phyloP scores from a whole-genome alignment of 2,797 vertebrate species.

The Onychomys torridus region DNA sequence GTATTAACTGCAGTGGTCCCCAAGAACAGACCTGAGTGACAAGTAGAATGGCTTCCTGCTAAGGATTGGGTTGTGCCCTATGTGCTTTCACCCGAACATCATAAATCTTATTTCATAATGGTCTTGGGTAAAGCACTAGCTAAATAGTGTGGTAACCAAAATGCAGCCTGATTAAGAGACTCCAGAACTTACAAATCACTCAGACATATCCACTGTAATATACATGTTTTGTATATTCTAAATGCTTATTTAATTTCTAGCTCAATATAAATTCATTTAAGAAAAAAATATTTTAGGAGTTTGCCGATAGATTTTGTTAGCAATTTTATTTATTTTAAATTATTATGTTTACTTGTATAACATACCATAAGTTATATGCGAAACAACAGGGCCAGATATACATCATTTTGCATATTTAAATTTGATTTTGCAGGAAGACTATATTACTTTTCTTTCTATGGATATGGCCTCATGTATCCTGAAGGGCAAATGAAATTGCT shows the following conservation, averaged over 20 bases:
- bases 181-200: constrained; percentile 51
- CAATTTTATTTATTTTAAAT: constrained; percentile 48
- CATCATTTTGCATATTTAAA: constrained; percentile 43
- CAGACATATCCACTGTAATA: constrained; percentile 36
- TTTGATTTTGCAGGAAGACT: constrained; percentile 36
- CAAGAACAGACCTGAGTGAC: constrained; percentile 42
- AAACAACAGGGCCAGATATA: too few relatives aligned
- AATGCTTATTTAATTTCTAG: constrained; percentile 64
- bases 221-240: constrained; percentile 19
- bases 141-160: constrained; percentile 34
- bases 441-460: constrained; percentile 40
- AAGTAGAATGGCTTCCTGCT: constrained; percentile 23
- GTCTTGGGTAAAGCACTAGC: constrained; percentile 61
- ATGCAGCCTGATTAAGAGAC: constrained; percentile 47
- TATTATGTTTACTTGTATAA: background rate
- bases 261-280: background rate
- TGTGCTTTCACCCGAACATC: constrained; percentile 27
- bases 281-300: constrained; percentile 2
- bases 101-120: constrained; percentile 60
- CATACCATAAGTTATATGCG: background rate
- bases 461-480: background rate
- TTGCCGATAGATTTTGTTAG: constrained; percentile 54
- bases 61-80: constrained; percentile 55
- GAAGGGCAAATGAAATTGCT: constrained; percentile 22
- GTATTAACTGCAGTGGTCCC: constrained; percentile 18